These are phyloP conservation scores for Chionodraco myersi DNA, from an alignment of 2,113 vertebrate genomes.

Conservation along the genomic window DNA sequence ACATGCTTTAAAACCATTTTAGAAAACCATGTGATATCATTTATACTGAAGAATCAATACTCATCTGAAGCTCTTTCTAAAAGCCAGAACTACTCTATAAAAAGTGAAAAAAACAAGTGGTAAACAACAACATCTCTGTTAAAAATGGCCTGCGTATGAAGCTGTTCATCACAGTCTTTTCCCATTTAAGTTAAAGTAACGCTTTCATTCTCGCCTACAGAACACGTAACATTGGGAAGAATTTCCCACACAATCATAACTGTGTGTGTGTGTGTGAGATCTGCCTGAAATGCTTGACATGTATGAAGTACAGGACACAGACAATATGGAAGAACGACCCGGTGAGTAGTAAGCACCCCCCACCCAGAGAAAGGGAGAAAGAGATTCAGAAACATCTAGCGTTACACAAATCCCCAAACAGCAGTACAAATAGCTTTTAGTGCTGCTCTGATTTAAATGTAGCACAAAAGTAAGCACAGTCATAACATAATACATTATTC, in stretches of 20 bases:
- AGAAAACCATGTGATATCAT: not conserved
- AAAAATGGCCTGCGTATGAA: not conserved
- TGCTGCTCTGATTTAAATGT: not conserved
- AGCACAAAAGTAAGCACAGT: not conserved
- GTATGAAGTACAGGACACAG: constrained; percentile 9
- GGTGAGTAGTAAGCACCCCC: constrained; percentile 26
- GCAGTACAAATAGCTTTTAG: not conserved
- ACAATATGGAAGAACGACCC: constrained; percentile 53
- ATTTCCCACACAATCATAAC: not conserved
- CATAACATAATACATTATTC: not conserved
- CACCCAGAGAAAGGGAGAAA: constrained; percentile 39
- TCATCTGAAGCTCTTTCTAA: not conserved
- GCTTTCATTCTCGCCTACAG: not conserved
- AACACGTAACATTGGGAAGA: not conserved
- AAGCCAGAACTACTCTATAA: not conserved
- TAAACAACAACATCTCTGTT: not conserved
- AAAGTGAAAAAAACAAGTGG: not conserved
- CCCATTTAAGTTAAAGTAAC: not conserved
- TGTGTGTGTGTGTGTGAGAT: not conserved
- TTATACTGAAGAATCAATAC: not conserved
- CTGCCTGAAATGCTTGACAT: constrained; percentile 6
- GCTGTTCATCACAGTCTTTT: not conserved
- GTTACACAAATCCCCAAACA: constrained; percentile 21
- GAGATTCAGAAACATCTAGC: constrained; percentile 21
- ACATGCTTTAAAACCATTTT: not conserved